These are phyloP conservation scores for Dreissena polymorpha DNA, from an alignment of 1,140 invertebrate species.

Conservation along the genomic window DNA sequence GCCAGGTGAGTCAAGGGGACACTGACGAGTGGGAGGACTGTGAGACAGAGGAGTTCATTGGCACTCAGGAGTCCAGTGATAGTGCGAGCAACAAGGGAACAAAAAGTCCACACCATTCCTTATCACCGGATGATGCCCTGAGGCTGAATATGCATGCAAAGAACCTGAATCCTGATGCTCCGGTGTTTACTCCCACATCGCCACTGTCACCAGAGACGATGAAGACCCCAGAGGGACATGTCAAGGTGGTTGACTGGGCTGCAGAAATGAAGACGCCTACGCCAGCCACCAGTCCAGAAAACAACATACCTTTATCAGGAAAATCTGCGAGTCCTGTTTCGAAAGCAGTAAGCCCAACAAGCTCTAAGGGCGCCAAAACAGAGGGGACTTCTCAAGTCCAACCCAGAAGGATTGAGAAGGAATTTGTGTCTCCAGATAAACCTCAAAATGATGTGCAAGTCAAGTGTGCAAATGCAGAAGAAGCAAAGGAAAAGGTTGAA, in stretches of 20 bases:
- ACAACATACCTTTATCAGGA: constrained; percentile 34
- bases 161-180: constrained; percentile 57
- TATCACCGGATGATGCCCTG: constrained; percentile 47
- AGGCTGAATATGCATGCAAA: constrained; percentile 22
- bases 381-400: constrained; percentile 35
- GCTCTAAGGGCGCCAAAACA: constrained; percentile 2
- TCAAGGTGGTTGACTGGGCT: constrained; percentile 54
- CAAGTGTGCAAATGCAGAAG: background rate
- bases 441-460: constrained; percentile 19
- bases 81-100: constrained; percentile 41
- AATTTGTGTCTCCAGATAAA: constrained; percentile 36
- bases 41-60: constrained; percentile 52
- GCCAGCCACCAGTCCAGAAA: constrained; percentile 21
- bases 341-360: constrained; percentile 24
- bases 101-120: constrained; percentile 52
- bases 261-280: constrained; percentile 53
- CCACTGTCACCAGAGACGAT: constrained; percentile 55
- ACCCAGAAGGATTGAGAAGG: constrained; percentile 47
- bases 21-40: constrained; percentile 61
- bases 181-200: constrained; percentile 56
- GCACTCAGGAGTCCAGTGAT: constrained; percentile 35
- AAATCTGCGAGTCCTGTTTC: constrained; percentile 39
- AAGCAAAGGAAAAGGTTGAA: background rate
- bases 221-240: constrained; percentile 58
- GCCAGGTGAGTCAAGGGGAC: constrained; percentile 46